A percentile compares a stretch with the other conserved stretches of the same genome.
phyloP scores from a whole-genome alignment of 1,140 invertebrate genomes.

The Olivierus martensii region DNA sequence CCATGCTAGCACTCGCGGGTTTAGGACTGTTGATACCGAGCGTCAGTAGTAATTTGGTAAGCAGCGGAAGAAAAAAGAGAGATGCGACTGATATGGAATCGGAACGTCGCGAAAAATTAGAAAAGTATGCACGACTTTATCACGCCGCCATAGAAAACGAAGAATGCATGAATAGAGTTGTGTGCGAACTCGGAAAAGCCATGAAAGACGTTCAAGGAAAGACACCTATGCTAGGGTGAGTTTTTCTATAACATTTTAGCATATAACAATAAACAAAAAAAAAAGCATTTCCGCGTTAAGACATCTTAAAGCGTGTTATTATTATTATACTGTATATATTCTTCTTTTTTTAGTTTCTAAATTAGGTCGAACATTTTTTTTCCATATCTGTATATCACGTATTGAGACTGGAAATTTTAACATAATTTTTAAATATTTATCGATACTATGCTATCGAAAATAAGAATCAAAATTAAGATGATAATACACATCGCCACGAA shows the following conservation, averaged over 20 bases:
- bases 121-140: slow-evolving; percentile 22
- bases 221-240: slow-evolving; percentile 22
- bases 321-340: background rate
- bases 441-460: too few relatives aligned
- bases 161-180: slow-evolving; percentile 26
- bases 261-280: background rate
- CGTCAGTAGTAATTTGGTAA: slow-evolving; percentile 16
- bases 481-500: too few relatives aligned
- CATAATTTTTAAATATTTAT: too few relatives aligned
- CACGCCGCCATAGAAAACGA: slow-evolving; percentile 23
- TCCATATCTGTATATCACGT: too few relatives aligned
- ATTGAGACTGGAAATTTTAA: too few relatives aligned
- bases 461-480: too few relatives aligned
- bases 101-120: slow-evolving; percentile 21
- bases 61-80: slow-evolving; percentile 9
- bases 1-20: slow-evolving; percentile 23
- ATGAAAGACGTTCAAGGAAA: slow-evolving; percentile 24
- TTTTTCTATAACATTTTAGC: background rate
- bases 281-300: background rate
- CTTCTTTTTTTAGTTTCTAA: background rate
- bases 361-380: background rate
- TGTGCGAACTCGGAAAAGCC: slow-evolving; percentile 24
- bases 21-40: slow-evolving; percentile 22
- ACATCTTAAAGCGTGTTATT: background rate
- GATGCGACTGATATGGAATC: slow-evolving; percentile 4